phyloP scores from a whole-genome alignment of 1,140 invertebrate genomes.

The Drosophila micromelanica region DNA sequence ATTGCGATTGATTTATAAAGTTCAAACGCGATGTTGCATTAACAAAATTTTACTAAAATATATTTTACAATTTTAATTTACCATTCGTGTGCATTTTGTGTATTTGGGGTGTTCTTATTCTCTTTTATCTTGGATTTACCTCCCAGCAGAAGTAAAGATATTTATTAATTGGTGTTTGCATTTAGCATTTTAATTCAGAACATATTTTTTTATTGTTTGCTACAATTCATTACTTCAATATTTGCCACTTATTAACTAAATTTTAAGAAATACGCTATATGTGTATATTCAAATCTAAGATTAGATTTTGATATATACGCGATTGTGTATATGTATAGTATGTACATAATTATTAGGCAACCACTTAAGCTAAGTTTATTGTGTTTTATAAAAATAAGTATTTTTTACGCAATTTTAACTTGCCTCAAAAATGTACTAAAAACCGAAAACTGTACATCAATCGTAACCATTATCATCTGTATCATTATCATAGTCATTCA shows the following conservation, averaged over 20 bases:
- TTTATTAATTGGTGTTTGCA: constrained; percentile 24
- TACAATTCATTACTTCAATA: constrained; percentile 74
- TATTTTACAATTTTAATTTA: constrained; percentile 42
- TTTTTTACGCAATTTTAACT: constrained; percentile 54
- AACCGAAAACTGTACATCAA: constrained; percentile 73
- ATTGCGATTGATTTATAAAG: constrained; percentile 49
- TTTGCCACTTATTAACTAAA: constrained; percentile 72
- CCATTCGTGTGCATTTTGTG: constrained; percentile 37
- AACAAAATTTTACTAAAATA: constrained; percentile 74
- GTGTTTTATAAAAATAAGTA: constrained; percentile 66
- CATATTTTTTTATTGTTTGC: constrained; percentile 47
- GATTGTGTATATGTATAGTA: constrained; percentile 55
- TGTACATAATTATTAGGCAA: constrained; percentile 80
- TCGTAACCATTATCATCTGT: constrained; percentile 33
- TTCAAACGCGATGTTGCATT: constrained; percentile 41
- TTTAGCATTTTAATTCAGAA: constrained; percentile 66
- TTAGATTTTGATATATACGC: constrained; percentile 41
- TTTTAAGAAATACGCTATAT: constrained; percentile 67
- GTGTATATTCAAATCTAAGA: constrained; percentile 38
- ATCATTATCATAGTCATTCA: constrained; percentile 64
- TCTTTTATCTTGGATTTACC: constrained; percentile 25
- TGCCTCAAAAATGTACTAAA: constrained; percentile 67
- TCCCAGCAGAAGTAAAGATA: constrained; percentile 38
- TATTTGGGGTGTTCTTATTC: constrained; percentile 63
- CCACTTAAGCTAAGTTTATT: constrained; percentile 71